Base-by-base conservation (phyloP, 2,797 vertebrate genomes). In the Falco novaeseelandiae region DNA sequence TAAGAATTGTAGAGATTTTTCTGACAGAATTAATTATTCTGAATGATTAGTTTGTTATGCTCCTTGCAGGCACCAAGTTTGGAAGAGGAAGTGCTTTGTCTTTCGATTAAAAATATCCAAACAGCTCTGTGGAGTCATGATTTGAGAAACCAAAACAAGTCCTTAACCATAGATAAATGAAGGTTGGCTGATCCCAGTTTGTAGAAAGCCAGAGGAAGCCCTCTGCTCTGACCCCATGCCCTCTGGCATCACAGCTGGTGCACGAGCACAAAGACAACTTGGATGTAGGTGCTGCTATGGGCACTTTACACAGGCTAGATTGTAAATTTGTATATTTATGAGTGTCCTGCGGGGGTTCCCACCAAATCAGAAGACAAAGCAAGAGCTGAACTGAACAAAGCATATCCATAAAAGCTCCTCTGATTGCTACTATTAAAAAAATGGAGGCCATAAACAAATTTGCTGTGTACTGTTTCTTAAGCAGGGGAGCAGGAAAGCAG, bases 261-360 rank as follows among this genome's bases (percentile, higher is more conserved):
- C 90, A 90, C 6, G 36, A 92, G 66, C 96, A 98, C 97, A 97
- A 98, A 98, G 96, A 94, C 80, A 83, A 82, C 93, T 93, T 95
- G 88, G 62, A 97, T 93, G 91, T 95, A 93, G 97, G 95, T 97
- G 96, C 84, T 84, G 87, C 97, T 97, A 92, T 94, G 96, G 95
- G 96, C 93, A 93, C 83, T 98, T 98, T 96, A 90, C 89, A 93
- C 86, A 96, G 93, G 83, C 89, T 94, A 89, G 97, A 95, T 98
- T 98, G 97, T 98, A 98, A 98, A 98, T 97, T 96, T 97, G 94
- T 97, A 89, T 94, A 96, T 98, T 98, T 98, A 95, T 96, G 87
- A 98, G 96, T 90, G 82, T 98, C 93, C 97, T 92, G 94, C 62
- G 30, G 90, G 92, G 88, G 71, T 98, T 98, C 96, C 94, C 96